These are phyloP conservation scores for Anhinga rufa DNA, from an alignment of 2,113 vertebrate species.

Conservation along the genomic window DNA sequence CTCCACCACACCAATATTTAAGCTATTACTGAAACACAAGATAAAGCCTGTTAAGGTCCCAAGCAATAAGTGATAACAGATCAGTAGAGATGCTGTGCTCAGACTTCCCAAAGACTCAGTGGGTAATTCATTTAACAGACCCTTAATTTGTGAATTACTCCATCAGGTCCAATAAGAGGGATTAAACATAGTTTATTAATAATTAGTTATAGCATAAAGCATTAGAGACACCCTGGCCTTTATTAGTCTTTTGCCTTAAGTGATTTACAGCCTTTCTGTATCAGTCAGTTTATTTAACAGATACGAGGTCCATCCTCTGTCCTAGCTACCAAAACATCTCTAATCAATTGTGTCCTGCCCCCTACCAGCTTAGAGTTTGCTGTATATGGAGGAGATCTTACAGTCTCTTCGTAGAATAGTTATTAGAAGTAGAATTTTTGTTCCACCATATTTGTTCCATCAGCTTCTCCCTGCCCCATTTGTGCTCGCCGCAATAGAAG, in stretches of 20 bases:
- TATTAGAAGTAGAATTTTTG: background rate
- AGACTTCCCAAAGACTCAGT: background rate
- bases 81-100: background rate
- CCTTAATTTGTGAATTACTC: background rate
- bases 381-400: background rate
- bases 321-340: background rate
- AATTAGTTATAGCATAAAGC: conserved; percentile 4
- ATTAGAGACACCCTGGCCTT: background rate
- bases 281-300: background rate
- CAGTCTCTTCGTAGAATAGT: background rate
- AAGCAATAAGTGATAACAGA: background rate
- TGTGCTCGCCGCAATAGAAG: background rate
- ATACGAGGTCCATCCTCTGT: background rate
- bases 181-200: conserved; percentile 14
- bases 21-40: background rate
- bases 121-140: background rate
- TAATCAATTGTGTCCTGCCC: background rate
- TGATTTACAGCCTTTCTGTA: background rate
- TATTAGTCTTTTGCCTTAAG: background rate
- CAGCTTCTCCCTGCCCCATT: background rate
- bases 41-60: background rate
- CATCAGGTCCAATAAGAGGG: background rate
- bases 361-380: background rate
- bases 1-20: background rate
- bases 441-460: background rate